Evolutionary conservation across 1,140 invertebrate species (phyloP).

Genomic region (Drosophila melanica): DNA sequence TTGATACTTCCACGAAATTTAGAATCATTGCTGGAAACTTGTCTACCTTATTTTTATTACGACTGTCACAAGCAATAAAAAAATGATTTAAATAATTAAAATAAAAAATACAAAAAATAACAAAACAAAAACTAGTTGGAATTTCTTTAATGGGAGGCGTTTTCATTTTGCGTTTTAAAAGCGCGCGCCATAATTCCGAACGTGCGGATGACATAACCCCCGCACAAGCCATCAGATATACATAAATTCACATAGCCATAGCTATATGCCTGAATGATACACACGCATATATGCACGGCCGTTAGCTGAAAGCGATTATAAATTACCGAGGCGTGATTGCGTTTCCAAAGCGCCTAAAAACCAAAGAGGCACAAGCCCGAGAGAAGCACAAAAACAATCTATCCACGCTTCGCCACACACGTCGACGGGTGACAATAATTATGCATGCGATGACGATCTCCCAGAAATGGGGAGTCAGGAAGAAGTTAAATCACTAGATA

Average conservation of each 20-base stretch:
- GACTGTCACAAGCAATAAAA: neutral
- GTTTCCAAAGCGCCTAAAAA: conserved; percentile 46
- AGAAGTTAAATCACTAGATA: neutral
- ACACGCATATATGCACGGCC: conserved; percentile 3
- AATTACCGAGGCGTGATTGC: conserved; percentile 71
- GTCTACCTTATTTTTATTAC: too few species aligned
- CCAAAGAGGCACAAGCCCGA: neutral
- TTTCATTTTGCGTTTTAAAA: conserved; percentile 48
- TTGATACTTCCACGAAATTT: too few species aligned
- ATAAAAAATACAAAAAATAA: conserved; percentile 3
- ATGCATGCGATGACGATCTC: conserved; percentile 4
- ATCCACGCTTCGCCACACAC: conserved; percentile 42
- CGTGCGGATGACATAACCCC: conserved; percentile 67
- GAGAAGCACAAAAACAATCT: conserved; percentile 17
- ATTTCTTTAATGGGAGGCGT: conserved; percentile 53
- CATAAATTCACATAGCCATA: neutral
- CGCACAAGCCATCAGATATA: conserved; percentile 7
- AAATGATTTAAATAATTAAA: conserved; percentile 1
- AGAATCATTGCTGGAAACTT: too few species aligned
- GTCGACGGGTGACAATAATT: conserved; percentile 30
- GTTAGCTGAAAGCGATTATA: conserved; percentile 47
- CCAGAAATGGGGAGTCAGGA: neutral
- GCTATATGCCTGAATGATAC: neutral
- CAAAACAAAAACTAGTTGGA: conserved; percentile 12
- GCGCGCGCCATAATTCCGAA: conserved; percentile 28